A percentile compares a stretch with the other conserved stretches of the same genome.
Conservation (phyloP, 2,797 vertebrate species). For the Coranthus polyacanthus region DNA sequence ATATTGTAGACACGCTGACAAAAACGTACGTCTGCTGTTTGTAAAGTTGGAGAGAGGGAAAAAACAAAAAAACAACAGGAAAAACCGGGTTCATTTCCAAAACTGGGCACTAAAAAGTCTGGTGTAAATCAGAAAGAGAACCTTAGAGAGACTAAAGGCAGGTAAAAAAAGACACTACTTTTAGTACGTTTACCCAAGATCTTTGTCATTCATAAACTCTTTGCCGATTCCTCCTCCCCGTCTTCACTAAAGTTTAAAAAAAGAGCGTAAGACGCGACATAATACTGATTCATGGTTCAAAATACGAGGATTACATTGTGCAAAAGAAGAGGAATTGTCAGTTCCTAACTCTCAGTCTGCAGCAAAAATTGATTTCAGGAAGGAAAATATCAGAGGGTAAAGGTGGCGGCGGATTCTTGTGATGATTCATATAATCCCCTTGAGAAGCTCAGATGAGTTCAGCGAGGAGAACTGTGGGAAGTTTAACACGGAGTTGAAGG, state of each 20-base stretch:
- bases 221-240: too few species aligned
- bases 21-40: too few species aligned
- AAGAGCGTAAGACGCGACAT: neutral
- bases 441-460: neutral
- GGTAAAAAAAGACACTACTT: neutral
- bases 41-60: too few species aligned
- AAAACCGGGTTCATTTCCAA: too few species aligned
- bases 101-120: too few species aligned
- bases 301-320: slow-evolving; percentile 59
- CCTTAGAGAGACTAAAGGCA: neutral
- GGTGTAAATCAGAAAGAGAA: neutral
- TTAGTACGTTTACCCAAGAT: neutral
- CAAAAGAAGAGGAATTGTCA: slow-evolving; percentile 39
- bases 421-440: neutral
- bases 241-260: neutral
- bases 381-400: slow-evolving; percentile 5
- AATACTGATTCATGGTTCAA: slow-evolving; percentile 71
- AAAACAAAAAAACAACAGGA: too few species aligned
- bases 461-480: slow-evolving; percentile 9
- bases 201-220: neutral
- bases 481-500: slow-evolving; percentile 23
- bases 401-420: slow-evolving; percentile 15
- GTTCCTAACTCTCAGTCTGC: slow-evolving; percentile 39
- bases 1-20: too few species aligned
- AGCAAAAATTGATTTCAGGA: neutral